Conservation (phyloP, 2,888 invertebrate species). For the Lithodes maja region DNA sequence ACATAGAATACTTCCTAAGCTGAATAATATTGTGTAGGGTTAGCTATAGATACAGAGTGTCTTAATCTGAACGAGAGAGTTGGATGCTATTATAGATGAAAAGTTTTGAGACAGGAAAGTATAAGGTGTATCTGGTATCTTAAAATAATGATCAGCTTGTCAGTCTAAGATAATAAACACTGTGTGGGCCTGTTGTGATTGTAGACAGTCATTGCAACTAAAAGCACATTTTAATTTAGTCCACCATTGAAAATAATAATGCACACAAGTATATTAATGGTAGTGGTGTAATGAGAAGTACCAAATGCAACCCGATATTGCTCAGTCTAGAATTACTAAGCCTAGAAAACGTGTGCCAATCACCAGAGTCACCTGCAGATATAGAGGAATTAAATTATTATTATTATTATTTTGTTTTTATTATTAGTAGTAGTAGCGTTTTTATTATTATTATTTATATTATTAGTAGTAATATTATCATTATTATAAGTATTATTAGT, state of each 20-base stretch:
- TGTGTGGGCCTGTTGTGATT: background rate
- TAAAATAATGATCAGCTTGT: no score
- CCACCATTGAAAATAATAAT: background rate
- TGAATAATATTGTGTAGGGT: no score
- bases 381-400: background rate
- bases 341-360: background rate
- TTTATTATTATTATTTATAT: background rate
- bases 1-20: no score
- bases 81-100: no score
- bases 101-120: no score
- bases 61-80: no score
- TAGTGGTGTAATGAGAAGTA: no score
- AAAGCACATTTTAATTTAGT: background rate
- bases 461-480: background rate
- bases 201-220: background rate
- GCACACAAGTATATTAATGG: no score
- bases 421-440: background rate
- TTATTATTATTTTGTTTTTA: no score
- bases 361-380: slow-evolving; percentile 13
- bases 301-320: background rate
- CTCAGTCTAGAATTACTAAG: slow-evolving; percentile 15
- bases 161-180: background rate
- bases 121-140: no score
- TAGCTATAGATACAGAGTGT: no score
- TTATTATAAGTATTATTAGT: background rate